A percentile compares a stretch with the other conserved stretches of the same genome.
These are phyloP conservation scores for Nemotelus nigrinus DNA, from an alignment of 2,888 invertebrate genomes.

Conservation along the genomic window DNA sequence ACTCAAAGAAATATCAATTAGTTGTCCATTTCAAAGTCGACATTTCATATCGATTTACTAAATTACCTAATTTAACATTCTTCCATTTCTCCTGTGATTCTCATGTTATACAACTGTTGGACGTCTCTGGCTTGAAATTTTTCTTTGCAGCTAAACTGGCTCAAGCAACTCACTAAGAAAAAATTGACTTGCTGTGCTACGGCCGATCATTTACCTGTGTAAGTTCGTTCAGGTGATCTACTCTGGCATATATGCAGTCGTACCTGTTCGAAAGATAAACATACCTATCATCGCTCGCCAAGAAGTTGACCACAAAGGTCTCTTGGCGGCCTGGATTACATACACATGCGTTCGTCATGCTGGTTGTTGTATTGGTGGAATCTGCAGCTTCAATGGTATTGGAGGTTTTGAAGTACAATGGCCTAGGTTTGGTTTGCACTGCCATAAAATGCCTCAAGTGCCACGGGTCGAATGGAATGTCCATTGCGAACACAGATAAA, in stretches of 20 bases:
- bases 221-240: constrained; percentile 31
- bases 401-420: constrained; percentile 36
- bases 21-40: no score
- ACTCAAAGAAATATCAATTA: no score
- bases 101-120: no score
- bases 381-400: neutral
- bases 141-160: constrained; percentile 16
- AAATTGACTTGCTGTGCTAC: constrained; percentile 28
- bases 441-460: constrained; percentile 2
- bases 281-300: constrained; percentile 19
- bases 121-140: neutral
- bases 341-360: neutral
- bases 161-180: neutral
- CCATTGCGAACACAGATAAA: constrained; percentile 34
- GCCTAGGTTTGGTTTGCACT: constrained; percentile 22
- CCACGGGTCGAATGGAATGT: constrained; percentile 34
- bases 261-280: constrained; percentile 10
- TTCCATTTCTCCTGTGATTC: no score
- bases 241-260: constrained; percentile 1
- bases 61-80: no score
- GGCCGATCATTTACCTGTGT: constrained; percentile 31
- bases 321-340: neutral
- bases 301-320: constrained; percentile 39
- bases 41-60: no score
- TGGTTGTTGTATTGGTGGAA: constrained; percentile 4